Evolutionary conservation across 2,888 invertebrate genomes (phyloP).

Genomic region (Lepidochrysops patricia): DNA sequence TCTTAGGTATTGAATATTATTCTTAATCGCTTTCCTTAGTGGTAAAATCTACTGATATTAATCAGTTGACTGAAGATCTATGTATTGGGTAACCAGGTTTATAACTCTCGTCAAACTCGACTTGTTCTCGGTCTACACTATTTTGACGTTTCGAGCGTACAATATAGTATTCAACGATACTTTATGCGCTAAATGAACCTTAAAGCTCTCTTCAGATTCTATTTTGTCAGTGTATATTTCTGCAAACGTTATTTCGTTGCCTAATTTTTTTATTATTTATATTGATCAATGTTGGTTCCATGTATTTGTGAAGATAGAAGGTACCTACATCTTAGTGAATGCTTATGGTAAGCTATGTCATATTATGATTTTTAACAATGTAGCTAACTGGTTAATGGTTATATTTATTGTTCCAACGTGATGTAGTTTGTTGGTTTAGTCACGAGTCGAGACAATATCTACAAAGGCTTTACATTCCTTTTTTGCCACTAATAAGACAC

Average conservation of each 20-base stretch:
- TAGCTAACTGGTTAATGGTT: background rate
- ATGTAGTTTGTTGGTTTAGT: slow-evolving; percentile 2
- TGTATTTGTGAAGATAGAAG: background rate
- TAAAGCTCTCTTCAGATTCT: background rate
- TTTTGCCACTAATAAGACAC: background rate
- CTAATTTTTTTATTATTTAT: too few relatives aligned
- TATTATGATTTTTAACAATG: background rate
- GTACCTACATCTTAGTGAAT: background rate
- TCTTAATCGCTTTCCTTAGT: too few relatives aligned
- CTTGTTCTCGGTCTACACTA: background rate
- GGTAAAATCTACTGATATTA: too few relatives aligned
- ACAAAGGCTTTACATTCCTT: background rate
- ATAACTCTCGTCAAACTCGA: background rate
- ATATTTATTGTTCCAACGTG: background rate
- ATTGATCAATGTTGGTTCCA: background rate
- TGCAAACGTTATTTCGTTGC: background rate
- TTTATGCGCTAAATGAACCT: background rate
- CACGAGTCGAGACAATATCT: background rate
- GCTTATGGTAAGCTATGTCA: too few relatives aligned
- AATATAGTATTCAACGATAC: background rate
- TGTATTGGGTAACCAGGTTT: background rate
- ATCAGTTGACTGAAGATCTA: background rate
- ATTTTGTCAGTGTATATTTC: background rate
- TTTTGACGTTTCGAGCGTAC: background rate
- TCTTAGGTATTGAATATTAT: too few relatives aligned